Percentiles rank a stretch among this genome's conserved stretches.
Evolutionary conservation across 2,797 vertebrate species (phyloP).

Genomic region (Bryconaethiops microstoma): DNA sequence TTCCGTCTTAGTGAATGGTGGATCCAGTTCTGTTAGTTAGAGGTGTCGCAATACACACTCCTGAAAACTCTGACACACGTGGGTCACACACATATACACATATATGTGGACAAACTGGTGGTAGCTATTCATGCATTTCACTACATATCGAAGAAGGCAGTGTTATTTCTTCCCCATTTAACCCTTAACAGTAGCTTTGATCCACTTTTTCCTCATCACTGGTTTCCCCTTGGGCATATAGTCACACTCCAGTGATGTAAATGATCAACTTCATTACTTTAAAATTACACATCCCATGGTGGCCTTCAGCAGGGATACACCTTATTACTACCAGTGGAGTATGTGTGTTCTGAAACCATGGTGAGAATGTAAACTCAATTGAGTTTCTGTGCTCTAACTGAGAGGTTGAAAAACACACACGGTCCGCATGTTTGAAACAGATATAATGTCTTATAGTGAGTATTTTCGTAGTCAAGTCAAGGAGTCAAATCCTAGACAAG

Average conservation of each 20-base stretch:
- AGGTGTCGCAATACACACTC: conserved; percentile 61
- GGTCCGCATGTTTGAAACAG: too few species aligned
- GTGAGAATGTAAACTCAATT: too few species aligned
- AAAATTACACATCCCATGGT: conserved; percentile 59
- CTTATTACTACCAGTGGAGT: conserved; percentile 39
- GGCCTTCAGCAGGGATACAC: conserved; percentile 55
- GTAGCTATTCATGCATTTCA: conserved; percentile 24
- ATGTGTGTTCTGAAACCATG: too few species aligned
- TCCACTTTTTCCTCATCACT: neutral
- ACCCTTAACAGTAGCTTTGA: neutral
- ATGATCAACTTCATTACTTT: conserved; percentile 15
- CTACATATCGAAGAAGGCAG: neutral
- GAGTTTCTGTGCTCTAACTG: too few species aligned
- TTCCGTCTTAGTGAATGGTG: conserved; percentile 63
- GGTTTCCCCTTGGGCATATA: neutral
- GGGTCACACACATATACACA: neutral
- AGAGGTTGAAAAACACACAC: too few species aligned
- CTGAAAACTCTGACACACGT: neutral
- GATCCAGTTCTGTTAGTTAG: conserved; percentile 40
- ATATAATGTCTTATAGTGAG: too few species aligned
- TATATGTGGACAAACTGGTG: neutral
- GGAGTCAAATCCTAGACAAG: too few species aligned
- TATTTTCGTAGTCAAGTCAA: too few species aligned
- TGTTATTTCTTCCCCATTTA: neutral
- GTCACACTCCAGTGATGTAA: neutral